Base-by-base conservation (phyloP, 2,797 vertebrate species). In the Gephyroberyx darwinii region DNA sequence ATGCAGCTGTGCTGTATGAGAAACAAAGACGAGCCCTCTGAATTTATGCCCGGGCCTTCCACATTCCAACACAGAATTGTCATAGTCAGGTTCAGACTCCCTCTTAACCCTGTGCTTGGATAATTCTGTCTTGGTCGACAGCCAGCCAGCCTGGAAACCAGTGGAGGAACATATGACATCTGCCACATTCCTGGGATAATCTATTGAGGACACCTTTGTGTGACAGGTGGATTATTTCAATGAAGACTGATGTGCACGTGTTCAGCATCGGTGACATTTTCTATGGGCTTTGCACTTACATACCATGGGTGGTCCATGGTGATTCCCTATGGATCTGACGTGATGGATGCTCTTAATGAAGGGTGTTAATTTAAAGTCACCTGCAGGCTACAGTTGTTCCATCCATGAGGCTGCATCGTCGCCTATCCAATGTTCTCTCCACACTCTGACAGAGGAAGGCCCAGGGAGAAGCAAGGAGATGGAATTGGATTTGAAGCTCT, bases 401-500 rank as follows among this genome's bases (percentile, higher is more conserved):
- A 62, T 84, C 88, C 87, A 72, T 69, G 37, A 82, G 87, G 81
- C 88, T 80, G 82, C 81, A 82, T 78, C 74, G 75, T 70, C 71
- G 75, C 81, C 89, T 75, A 83, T 69, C 83, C 90, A 85, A 83
- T 88, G 89, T 90, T 91, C 90, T 88, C 84, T 82, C 75, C 33
- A 39, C 78, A 53, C 85, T n/a, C 59, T 88, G 86, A 86, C 87
- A 82, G 76, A 85, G 85, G 77, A 83, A 90, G 86, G 89, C 89
- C 88, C 81, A 91, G 88, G 87, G 90, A 93, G 90, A 91, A 89
- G 88, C 75, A 83, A 84, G 83, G 89, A 90, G 89, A 90, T 91
- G 91, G 91, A 93, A 94, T 93, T 93, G 91, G 91, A 94, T 94
- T 94, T 93, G 91, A 92, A 91, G 92, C 92, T 93, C 91, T 90